Evolutionary conservation across 2,888 invertebrate species (phyloP), one percentile per base, ranked within the genome.

Genomic region (Drosophila anomalata): DNA sequence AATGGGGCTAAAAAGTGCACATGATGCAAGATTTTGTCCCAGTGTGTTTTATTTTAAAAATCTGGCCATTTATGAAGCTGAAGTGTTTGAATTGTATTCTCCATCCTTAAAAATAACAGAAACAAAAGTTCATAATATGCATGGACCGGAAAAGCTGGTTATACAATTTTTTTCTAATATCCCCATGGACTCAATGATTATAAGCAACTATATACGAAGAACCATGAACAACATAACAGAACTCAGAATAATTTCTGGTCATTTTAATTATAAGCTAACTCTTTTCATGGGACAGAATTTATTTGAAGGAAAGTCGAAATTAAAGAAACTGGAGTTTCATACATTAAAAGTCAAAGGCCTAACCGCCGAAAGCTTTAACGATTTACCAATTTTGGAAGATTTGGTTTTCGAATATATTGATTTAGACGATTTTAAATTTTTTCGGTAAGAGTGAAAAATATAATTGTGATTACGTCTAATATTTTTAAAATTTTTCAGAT

Each of bases 381-480:
- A 11, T 2, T 26, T 51, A 5, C 2, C 3, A 17, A 12, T n/a
- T 29, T 12, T 62, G 7, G 4, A 33, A 26, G 31, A 36, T 11
- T 11, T 62, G 12, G n/a, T 36, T 36, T 36, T 36, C n/a, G 2
- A 26, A 12, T 1, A 11, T 62, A 7, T 26, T 12, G 0, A 26
- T 9, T 36, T 60, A 5, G 6, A 2, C 0, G 12, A 59, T 26
- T 20, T 50, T 6, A 11, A 17, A 1, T 26, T 59, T 14, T 11
- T 26, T 1, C 50, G 59, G 62, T 62, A 12, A 8, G 59, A 44
- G 2, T 33, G 9, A n/a, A 20, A 22, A 3, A n/a, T 4, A 4
- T 2, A 8, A 22, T 0, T 5, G 7, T 2, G 1, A n/a, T 7
- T n/a, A n/a, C 6, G 6, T 7, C 9, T 2, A 17, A 1, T 4